Evolutionary conservation across 1,140 invertebrate species (phyloP).

Genomic region (Stratiolaelaps scimitus): DNA sequence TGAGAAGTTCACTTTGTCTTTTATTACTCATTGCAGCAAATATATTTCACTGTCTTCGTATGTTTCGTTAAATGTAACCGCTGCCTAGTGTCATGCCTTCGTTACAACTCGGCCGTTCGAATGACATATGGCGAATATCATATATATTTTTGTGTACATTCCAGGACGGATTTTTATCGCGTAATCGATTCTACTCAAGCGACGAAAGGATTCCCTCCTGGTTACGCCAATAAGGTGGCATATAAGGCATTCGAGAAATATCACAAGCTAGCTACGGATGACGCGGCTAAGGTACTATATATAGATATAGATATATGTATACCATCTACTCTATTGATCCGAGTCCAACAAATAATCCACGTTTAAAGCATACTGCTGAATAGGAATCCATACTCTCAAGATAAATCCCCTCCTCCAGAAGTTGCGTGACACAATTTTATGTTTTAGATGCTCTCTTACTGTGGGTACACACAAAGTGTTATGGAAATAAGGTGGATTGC

Average conservation of each 20-base stretch:
- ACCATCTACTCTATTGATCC: background rate
- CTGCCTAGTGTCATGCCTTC: no score
- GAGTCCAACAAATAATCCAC: background rate
- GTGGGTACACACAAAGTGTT: no score
- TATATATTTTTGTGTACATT: background rate
- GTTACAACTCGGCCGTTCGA: no score
- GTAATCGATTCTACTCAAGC: background rate
- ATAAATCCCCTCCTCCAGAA: background rate
- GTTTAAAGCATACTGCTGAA: background rate
- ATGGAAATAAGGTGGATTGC: no score
- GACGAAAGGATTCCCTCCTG: background rate
- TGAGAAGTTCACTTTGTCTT: no score
- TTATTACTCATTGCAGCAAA: no score
- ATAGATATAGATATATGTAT: background rate
- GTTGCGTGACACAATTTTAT: background rate
- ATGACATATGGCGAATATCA: no score
- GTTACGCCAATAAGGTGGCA: slow-evolving; percentile 13
- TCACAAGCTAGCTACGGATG: background rate
- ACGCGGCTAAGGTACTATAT: background rate
- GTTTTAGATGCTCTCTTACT: background rate
- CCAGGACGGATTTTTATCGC: slow-evolving; percentile 6
- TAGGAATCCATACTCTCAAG: background rate
- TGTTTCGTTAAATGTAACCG: no score
- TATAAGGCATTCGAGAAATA: slow-evolving; percentile 16
- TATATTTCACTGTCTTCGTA: no score